These are phyloP conservation scores for Halisarca cf. caerulea DNA, from an alignment of 37 sponge, comb jelly and placozoan genomes.

Conservation along the genomic window DNA sequence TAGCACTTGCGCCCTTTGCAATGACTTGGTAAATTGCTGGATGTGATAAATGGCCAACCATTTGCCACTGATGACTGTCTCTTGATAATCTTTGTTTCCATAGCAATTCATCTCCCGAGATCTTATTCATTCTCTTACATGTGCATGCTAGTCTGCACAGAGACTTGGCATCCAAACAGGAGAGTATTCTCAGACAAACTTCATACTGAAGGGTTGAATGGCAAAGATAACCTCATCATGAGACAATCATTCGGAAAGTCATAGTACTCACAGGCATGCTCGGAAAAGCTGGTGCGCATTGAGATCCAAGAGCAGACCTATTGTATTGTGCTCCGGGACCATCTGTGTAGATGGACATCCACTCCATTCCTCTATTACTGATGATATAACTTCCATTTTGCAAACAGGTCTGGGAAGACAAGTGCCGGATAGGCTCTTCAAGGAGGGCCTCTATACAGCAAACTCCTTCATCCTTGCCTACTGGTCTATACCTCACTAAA, in stretches of 20 bases:
- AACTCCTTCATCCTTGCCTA: neutral
- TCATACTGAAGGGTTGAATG: slow-evolving; percentile 5
- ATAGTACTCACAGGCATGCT: no score
- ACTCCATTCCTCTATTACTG: slow-evolving; percentile 27
- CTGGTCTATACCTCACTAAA: slow-evolving; percentile 3
- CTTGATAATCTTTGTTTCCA: slow-evolving; percentile 47
- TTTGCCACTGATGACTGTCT: slow-evolving; percentile 40
- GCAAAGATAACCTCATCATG: no score
- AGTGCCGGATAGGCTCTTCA: neutral
- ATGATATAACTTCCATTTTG: slow-evolving; percentile 19
- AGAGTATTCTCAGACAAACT: slow-evolving; percentile 40
- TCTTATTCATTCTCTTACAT: slow-evolving; percentile 27
- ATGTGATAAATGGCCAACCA: slow-evolving; percentile 64
- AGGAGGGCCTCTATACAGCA: neutral
- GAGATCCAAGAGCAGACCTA: no score
- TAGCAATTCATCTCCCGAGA: slow-evolving; percentile 55
- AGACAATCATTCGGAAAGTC: no score
- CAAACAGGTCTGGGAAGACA: neutral
- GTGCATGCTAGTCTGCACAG: slow-evolving; percentile 55
- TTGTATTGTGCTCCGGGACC: no score
- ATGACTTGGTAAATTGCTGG: slow-evolving; percentile 45
- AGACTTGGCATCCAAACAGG: slow-evolving; percentile 50
- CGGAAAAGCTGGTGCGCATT: no score
- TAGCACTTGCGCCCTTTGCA: slow-evolving; percentile 35
- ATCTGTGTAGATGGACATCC: neutral